phyloP scores from a whole-genome alignment of 37 sponge, comb jelly and placozoan species.

The Theonella swinhoei region DNA sequence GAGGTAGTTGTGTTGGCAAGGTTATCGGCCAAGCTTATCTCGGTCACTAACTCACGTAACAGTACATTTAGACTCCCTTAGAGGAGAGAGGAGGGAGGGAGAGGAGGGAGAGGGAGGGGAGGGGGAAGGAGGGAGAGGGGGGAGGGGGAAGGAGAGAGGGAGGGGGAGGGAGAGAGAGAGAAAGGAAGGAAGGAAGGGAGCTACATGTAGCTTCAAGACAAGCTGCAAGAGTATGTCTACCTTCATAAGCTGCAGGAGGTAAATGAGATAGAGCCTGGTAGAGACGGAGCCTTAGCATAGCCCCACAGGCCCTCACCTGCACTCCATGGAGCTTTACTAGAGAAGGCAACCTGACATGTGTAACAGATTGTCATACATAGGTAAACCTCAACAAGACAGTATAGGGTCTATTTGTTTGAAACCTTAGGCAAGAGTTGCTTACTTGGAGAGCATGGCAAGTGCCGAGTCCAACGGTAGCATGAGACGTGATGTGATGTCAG shows the following conservation, averaged over 20 bases:
- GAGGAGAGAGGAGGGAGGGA: neutral
- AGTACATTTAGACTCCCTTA: constrained; percentile 72
- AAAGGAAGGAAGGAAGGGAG: neutral
- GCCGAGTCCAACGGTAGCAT: constrained; percentile 87
- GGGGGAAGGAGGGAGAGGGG: neutral
- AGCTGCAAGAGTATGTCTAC: constrained; percentile 18
- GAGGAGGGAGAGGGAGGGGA: constrained; percentile 5
- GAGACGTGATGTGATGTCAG: constrained; percentile 75
- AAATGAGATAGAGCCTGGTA: constrained; percentile 68
- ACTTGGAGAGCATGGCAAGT: constrained; percentile 77
- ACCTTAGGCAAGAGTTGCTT: no score
- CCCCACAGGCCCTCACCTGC: constrained; percentile 83
- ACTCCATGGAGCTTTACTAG: constrained; percentile 72
- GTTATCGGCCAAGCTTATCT: constrained; percentile 84
- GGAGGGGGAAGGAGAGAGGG: neutral
- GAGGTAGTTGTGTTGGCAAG: constrained; percentile 76
- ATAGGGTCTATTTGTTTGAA: no score
- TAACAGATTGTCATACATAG: no score
- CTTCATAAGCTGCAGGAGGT: constrained; percentile 71
- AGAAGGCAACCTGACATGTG: constrained; percentile 46
- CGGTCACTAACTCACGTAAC: constrained; percentile 90
- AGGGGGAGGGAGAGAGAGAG: constrained; percentile 5
- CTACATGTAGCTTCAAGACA: neutral
- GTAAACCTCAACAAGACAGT: no score
- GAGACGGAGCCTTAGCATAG: constrained; percentile 81